Percentiles rank a stretch among this genome's conserved stretches.
These are phyloP conservation scores for Cricetomys ansorgei DNA, from an alignment of 2,113 vertebrate species.

Conservation along the genomic window DNA sequence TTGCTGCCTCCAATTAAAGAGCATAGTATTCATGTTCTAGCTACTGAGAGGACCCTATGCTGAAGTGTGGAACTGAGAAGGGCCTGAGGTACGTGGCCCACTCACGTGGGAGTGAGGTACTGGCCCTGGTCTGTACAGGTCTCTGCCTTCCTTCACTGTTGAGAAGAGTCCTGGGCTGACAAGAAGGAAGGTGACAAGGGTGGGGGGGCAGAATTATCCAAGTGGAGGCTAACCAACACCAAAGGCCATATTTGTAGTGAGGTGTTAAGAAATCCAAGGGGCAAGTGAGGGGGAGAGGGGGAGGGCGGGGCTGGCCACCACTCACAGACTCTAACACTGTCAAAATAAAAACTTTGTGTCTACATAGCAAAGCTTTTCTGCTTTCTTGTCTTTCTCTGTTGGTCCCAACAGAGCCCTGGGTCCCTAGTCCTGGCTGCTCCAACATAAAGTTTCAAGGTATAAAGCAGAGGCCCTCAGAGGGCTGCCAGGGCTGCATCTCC, in stretches of 20 bases:
- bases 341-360: conserved; percentile 41
- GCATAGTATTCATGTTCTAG: background rate
- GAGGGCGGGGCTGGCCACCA: too few species aligned
- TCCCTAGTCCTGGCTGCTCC: background rate
- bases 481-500: background rate
- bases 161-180: background rate
- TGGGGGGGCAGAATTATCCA: background rate
- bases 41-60: background rate
- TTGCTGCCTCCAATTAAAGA: background rate
- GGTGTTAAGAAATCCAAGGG: background rate
- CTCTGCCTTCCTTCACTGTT: background rate
- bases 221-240: background rate
- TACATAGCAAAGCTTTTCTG: background rate
- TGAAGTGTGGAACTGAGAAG: background rate
- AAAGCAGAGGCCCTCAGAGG: background rate
- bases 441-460: background rate
- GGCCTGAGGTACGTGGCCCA: background rate
- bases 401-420: background rate
- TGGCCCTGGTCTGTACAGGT: background rate
- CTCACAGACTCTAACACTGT: background rate
- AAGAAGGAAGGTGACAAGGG: background rate
- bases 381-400: background rate
- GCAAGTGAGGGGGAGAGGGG: background rate
- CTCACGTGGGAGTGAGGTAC: background rate
- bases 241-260: background rate